Conservation (phyloP, 2,113 vertebrate species). For the Jacana jacana region DNA sequence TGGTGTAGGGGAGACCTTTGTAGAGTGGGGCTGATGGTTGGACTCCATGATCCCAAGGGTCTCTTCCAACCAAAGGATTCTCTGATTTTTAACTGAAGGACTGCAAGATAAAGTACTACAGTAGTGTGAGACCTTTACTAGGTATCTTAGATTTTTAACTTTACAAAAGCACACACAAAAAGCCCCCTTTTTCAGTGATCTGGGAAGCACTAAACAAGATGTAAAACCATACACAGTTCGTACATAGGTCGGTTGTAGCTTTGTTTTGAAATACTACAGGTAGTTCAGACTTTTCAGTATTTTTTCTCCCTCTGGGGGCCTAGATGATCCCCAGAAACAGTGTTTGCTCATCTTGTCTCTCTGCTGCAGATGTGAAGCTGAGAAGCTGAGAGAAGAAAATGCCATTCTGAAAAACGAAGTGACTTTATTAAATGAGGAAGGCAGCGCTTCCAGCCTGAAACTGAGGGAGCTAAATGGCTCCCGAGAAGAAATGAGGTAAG, state of each 20-base stretch:
- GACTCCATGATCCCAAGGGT: too few relatives aligned
- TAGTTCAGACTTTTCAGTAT: too few relatives aligned
- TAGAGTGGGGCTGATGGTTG: too few relatives aligned
- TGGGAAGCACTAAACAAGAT: background rate
- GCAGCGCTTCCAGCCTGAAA: conserved; percentile 65
- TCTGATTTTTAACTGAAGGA: background rate
- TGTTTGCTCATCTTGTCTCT: conserved; percentile 8
- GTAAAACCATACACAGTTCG: fast-evolving
- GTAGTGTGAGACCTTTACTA: background rate
- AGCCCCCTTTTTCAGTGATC: background rate
- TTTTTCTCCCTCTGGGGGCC: background rate
- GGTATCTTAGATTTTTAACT: background rate
- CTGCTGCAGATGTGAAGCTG: conserved; percentile 79
- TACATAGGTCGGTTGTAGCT: background rate
- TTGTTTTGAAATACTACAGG: background rate
- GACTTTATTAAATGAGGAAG: conserved; percentile 79
- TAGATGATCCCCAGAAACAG: fast-evolving
- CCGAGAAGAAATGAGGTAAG: conserved; percentile 85
- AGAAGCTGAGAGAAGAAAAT: conserved; percentile 86
- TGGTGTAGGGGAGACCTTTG: too few relatives aligned
- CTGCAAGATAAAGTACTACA: background rate
- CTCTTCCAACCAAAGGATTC: too few relatives aligned
- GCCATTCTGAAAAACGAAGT: conserved; percentile 78
- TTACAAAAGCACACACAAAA: background rate
- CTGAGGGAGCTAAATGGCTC: conserved; percentile 75